Evolutionary conservation across 2,113 vertebrate genomes (phyloP), one percentile per base, ranked within the genome.

Genomic region (Festucalex cinctus): DNA sequence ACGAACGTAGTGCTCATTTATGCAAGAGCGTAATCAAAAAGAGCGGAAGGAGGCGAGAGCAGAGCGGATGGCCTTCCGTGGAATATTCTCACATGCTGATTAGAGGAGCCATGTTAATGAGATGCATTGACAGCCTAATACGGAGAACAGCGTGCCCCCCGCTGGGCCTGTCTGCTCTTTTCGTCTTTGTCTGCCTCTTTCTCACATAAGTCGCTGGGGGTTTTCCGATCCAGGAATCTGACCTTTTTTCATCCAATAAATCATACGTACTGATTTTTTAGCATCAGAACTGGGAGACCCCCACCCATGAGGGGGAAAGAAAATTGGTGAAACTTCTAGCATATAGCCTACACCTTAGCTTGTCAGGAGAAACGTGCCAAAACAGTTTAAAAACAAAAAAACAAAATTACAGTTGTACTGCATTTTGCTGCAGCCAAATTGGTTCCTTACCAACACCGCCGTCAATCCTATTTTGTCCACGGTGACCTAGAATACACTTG

Each of bases 51-150:
- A 79, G 69, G 70, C 62, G 74, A 63, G 67, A 78, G 73, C 68
- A 36, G 76, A 70, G 74, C 70, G 76, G 79, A 83, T 70, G 72
- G 79, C 73, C 83, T 80, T 87, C 84, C 81, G 78, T 77, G 77
- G 80, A 78, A 88, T 85, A 83, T 87, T 84, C 73, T 78, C 71
- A 2, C 75, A 74, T 88, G 74, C 87, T 88, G 87, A 91, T 91
- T 87, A 90, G 81, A 71, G 80, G 80, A 84, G 70, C 83, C 70
- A 61, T 71, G 82, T 77, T 90, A 88, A 89, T 91, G 85, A 89
- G 86, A 90, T 89, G 86, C 88, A 84, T 66, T 87, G 87, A 86
- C 85, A 80, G 79, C 73, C 78, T 79, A 78, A 83, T 88, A 67
- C 26, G 65, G 79, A 77, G 80, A 84, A 72, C 81, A 85, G 87